Percentiles rank a stretch among this genome's conserved stretches.
phyloP scores from a whole-genome alignment of 2,113 vertebrate genomes.

The Gambusia holbrooki region DNA sequence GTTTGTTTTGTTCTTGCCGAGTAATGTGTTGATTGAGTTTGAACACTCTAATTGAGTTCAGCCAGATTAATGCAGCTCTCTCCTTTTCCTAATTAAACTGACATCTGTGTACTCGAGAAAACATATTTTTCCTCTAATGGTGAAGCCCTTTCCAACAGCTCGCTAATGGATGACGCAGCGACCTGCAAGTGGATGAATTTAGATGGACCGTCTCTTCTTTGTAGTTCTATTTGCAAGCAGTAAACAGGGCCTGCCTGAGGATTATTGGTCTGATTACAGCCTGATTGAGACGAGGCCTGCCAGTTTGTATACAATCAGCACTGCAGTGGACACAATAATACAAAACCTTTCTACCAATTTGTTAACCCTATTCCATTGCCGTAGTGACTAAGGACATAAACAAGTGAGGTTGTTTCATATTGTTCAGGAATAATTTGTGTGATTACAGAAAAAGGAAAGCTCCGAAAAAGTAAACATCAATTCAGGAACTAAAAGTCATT shows the following conservation, averaged over 20 bases:
- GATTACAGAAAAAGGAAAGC: conserved; percentile 43
- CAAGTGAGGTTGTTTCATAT: conserved; percentile 12
- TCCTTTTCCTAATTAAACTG: conserved; percentile 44
- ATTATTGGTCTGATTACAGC: conserved; percentile 46
- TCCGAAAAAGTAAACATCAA: conserved; percentile 47
- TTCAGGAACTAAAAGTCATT: conserved; percentile 21
- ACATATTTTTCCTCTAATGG: conserved; percentile 21
- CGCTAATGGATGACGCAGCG: conserved; percentile 48
- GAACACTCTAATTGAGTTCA: conserved; percentile 53
- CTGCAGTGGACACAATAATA: conserved; percentile 56
- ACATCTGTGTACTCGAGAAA: conserved; percentile 49
- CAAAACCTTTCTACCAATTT: conserved; percentile 72
- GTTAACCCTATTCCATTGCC: conserved; percentile 32
- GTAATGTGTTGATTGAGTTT: conserved; percentile 40
- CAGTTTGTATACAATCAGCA: conserved; percentile 39
- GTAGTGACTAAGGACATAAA: conserved; percentile 40
- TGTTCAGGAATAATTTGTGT: conserved; percentile 28
- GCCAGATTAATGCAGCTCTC: conserved; percentile 54
- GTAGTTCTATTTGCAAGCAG: conserved; percentile 10
- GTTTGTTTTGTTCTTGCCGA: conserved; percentile 29
- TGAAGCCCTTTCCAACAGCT: conserved; percentile 34
- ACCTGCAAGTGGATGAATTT: conserved; percentile 24
- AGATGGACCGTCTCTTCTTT: conserved; percentile 19
- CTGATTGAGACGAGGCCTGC: conserved; percentile 35
- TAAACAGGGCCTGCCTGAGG: conserved; percentile 17